Evolutionary conservation across 2,113 vertebrate species (phyloP).

Genomic region (Rhinolophus sinicus): DNA sequence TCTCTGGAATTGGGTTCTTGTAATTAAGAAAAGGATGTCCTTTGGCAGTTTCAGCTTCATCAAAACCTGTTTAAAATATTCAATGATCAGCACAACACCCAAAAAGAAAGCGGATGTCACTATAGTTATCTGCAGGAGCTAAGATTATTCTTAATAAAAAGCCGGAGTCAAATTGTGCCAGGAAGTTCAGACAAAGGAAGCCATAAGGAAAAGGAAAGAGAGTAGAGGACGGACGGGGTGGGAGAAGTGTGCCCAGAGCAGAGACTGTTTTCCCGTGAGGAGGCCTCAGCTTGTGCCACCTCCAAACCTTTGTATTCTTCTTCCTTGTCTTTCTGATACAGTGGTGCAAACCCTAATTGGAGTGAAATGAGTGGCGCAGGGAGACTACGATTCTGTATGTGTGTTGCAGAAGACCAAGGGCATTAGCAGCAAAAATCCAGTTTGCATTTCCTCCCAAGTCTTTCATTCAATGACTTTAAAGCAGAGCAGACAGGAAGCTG

Average conservation of each 20-base stretch:
- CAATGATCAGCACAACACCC: neutral
- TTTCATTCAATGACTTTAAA: neutral
- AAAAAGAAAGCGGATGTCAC: neutral
- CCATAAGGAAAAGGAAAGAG: neutral
- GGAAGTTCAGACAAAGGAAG: neutral
- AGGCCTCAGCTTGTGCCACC: fast-evolving
- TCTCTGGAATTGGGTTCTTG: neutral
- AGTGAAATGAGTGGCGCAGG: neutral
- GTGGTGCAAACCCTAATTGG: no score
- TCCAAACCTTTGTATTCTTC: neutral
- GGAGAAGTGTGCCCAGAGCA: neutral
- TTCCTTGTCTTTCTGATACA: neutral
- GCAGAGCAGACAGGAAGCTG: neutral
- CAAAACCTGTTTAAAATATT: conserved; percentile 37
- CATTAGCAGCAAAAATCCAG: neutral
- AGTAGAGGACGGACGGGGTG: neutral
- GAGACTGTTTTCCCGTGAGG: fast-evolving
- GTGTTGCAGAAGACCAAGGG: neutral
- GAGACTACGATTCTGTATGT: neutral
- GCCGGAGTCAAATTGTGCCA: neutral
- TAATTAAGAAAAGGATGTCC: neutral
- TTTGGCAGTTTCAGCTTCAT: conserved; percentile 5
- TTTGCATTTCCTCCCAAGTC: neutral
- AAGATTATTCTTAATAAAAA: neutral
- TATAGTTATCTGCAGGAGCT: neutral